Percentiles rank a stretch among this genome's conserved stretches.
Evolutionary conservation across 23 tunicate genomes (phyloP).

Genomic region (Ciona savignyi): DNA sequence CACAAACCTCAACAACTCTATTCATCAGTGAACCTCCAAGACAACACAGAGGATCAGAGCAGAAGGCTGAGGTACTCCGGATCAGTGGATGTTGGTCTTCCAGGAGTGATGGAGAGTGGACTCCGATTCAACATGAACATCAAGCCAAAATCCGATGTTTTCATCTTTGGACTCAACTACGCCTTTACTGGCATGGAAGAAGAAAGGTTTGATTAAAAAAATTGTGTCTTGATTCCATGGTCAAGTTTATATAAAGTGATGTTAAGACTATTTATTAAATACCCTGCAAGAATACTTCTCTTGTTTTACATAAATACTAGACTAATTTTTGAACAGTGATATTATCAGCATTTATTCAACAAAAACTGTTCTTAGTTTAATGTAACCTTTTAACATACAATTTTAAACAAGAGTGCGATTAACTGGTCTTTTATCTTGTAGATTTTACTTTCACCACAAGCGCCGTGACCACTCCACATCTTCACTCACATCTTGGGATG

Average conservation of each 20-base stretch:
- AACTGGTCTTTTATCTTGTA: slow-evolving; percentile 12
- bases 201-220: no score
- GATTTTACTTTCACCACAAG: slow-evolving; percentile 39
- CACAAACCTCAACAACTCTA: background rate
- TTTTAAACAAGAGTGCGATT: background rate
- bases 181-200: slow-evolving; percentile 19
- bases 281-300: no score
- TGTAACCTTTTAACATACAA: no score
- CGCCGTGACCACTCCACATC: slow-evolving; percentile 31
- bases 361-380: background rate
- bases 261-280: no score
- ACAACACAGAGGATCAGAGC: slow-evolving; percentile 19
- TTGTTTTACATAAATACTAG: no score
- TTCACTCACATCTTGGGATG: slow-evolving; percentile 32
- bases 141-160: slow-evolving; percentile 41
- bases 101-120: slow-evolving; percentile 35
- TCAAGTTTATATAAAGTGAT: no score
- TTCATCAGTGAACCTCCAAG: slow-evolving; percentile 35
- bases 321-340: no score
- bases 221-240: no score
- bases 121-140: slow-evolving; percentile 38
- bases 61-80: slow-evolving; percentile 34
- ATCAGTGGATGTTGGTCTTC: slow-evolving; percentile 20
- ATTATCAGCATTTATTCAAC: background rate
- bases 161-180: slow-evolving; percentile 45